Evolutionary conservation across 2,888 invertebrate genomes (phyloP), one percentile per base, ranked within the genome.

Genomic region (Koerneria pararmatus): DNA sequence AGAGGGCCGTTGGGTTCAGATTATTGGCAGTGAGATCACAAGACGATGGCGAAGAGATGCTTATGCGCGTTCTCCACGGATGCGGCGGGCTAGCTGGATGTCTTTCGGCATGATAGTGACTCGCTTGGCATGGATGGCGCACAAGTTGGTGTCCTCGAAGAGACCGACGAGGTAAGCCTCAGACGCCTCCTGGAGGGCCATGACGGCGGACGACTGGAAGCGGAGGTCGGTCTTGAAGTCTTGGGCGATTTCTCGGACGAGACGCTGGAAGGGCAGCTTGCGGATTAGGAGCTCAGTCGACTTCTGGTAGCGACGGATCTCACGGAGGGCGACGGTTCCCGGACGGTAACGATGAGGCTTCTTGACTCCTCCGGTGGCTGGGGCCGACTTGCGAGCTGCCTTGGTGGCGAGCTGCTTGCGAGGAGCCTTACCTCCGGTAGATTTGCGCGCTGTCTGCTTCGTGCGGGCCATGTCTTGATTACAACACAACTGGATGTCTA

Each of bases 41-140:
- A n/a, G 70, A 68, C 70, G 70, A 69, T 70, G 70, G 70, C 68
- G 68, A 69, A 34, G 32, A 51, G n/a, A n/a, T n/a, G 46, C 63
- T 71, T 71, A 71, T 22, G 71, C 71, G 46, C 71, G 70, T 65
- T 71, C 71, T 51, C 71, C 71, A 51, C 71, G 71, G 66, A 71
- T 71, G 41, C 71, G 67, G 41, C 71, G 70, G 48, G 71, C 71
- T 32, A 71, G 66, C 49, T 76, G 77, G 83, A 95, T 94, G 85
- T 95, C 94, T 87, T 94, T 95, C 80, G 95, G 95, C 94, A 95
- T 95, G 87, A 95, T 95, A 75, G 95, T 95, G 69, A 95, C 94
- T 83, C 94, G 90, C 87, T 94, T 94, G 80, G 94, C 94, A 84
- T 95, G 94, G 85, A 95, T 94, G 87, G 94, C 94, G 87, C 93